These are phyloP conservation scores for Xiphorhynchus erythropygius DNA, from an alignment of 2,797 vertebrate genomes.

Conservation along the genomic window DNA sequence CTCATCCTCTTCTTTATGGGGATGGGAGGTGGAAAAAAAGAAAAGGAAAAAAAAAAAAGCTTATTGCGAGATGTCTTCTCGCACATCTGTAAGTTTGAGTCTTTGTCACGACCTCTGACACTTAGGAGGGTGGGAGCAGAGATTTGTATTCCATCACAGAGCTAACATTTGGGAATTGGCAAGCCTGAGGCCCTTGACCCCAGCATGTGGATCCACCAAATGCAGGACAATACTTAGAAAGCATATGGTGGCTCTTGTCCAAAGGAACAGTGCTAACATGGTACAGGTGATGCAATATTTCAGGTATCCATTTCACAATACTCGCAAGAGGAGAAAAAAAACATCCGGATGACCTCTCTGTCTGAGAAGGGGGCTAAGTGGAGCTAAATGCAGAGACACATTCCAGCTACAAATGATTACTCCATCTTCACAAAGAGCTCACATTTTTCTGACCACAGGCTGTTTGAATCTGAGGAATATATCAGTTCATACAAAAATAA, in stretches of 20 bases:
- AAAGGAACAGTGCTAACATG: neutral
- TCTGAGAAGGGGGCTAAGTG: neutral
- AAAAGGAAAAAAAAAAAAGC: fast-evolving
- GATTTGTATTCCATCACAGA: neutral
- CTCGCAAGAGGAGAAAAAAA: fast-evolving
- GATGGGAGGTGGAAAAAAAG: too few relatives aligned
- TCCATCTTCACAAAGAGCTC: neutral
- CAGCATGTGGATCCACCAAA: neutral
- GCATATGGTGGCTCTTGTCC: neutral
- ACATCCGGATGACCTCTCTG: fast-evolving
- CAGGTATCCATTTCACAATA: neutral
- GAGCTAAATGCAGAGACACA: neutral
- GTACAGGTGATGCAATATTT: neutral
- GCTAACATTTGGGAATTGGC: neutral
- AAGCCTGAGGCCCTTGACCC: neutral
- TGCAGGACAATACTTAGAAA: neutral
- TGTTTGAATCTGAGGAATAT: neutral
- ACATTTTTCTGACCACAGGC: neutral
- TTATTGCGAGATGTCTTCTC: neutral
- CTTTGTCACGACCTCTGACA: neutral
- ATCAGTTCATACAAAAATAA: neutral
- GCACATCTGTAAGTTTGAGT: neutral
- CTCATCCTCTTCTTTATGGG: neutral
- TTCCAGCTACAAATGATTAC: neutral
- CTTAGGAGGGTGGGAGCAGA: neutral